Percentiles rank a stretch among this genome's conserved stretches.
Evolutionary conservation across 2,797 vertebrate genomes (phyloP).

Genomic region (Typhlichthys subterraneus): DNA sequence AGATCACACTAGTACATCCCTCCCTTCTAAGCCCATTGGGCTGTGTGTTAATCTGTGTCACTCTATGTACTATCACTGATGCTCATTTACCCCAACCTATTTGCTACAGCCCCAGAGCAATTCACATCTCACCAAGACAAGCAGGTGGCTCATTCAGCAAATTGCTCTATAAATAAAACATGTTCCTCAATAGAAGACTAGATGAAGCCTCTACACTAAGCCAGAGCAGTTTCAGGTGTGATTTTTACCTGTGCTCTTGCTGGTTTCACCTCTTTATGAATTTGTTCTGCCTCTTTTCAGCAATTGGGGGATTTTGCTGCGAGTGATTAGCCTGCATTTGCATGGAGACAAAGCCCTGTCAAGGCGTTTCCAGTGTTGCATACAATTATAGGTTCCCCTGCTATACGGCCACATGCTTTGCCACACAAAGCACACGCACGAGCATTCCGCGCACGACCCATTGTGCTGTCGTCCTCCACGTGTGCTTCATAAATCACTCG

Average conservation of each 20-base stretch:
- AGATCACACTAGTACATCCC: constrained; percentile 9
- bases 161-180: constrained; percentile 14
- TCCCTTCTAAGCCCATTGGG: constrained; percentile 4
- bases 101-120: constrained; percentile 5
- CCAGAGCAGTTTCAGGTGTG: constrained; percentile 55
- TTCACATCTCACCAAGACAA: constrained; percentile 32
- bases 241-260: constrained; percentile 55
- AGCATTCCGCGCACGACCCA: constrained; percentile 3
- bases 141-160: constrained; percentile 56
- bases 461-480: constrained; percentile 32
- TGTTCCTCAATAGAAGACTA: constrained; percentile 32
- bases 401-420: too few relatives aligned
- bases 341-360: constrained; percentile 37
- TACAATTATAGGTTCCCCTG: constrained; percentile 7
- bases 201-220: constrained; percentile 20
- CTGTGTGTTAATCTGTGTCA: constrained; percentile 21
- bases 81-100: constrained; percentile 16
- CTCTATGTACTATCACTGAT: constrained; percentile 29
- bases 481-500: constrained; percentile 29
- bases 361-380: constrained; percentile 23
- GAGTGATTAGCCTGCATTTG: constrained; percentile 50
- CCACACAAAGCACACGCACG: constrained; percentile 8
- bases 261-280: constrained; percentile 57
- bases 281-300: constrained; percentile 58
- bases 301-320: constrained; percentile 46